phyloP scores from a whole-genome alignment of 1,140 invertebrate genomes.

The Diprion similis region DNA sequence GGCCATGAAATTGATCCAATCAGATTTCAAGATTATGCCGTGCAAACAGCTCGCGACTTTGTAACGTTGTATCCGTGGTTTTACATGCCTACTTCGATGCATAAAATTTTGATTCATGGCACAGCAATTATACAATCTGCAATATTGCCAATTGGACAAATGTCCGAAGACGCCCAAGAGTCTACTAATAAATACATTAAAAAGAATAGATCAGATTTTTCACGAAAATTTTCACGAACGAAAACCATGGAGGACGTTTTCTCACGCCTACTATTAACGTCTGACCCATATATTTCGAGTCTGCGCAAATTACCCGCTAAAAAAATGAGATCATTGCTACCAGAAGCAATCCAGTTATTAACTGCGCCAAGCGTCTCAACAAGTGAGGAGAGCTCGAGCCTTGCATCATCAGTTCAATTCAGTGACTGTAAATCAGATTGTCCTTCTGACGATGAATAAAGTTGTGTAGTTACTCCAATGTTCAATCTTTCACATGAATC shows the following conservation, averaged over 20 bases:
- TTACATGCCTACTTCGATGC: conserved; percentile 40
- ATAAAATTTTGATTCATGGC: conserved; percentile 45
- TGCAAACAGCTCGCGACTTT: conserved; percentile 34
- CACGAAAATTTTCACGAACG: conserved; percentile 25
- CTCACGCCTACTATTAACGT: conserved; percentile 14
- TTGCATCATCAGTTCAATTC: not conserved
- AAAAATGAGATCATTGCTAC: conserved; percentile 8
- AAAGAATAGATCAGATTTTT: conserved; percentile 34
- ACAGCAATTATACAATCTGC: conserved; percentile 34
- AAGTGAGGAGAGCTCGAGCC: not conserved
- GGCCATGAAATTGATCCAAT: conserved; percentile 25
- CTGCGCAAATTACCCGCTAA: not conserved
- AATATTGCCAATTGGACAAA: conserved; percentile 47
- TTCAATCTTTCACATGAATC: too few relatives aligned
- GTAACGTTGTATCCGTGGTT: conserved; percentile 41
- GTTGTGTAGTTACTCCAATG: too few relatives aligned
- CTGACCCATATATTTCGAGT: conserved; percentile 17
- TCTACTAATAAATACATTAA: conserved; percentile 44
- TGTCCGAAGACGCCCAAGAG: conserved; percentile 48
- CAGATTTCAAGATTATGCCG: conserved; percentile 30
- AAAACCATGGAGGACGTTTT: conserved; percentile 27
- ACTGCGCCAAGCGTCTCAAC: conserved; percentile 11
- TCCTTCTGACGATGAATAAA: conserved; percentile 1
- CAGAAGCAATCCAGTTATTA: conserved; percentile 1
- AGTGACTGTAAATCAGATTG: conserved; percentile 11